Conservation (phyloP, 1,140 invertebrate genomes). For the Drepana arcuata region DNA sequence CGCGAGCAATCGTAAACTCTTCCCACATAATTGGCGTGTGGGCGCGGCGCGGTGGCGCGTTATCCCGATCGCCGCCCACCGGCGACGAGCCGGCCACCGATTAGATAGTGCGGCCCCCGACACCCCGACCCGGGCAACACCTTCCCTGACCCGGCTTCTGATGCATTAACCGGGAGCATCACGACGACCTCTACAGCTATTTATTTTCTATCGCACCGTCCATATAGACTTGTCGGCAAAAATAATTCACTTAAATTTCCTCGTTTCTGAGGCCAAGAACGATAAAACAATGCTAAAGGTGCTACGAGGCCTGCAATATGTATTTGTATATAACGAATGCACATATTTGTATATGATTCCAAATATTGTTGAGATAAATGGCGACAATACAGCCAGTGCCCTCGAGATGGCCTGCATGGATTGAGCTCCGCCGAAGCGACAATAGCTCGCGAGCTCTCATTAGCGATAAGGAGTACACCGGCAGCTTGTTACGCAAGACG, state of each 20-base stretch:
- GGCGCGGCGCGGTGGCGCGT: slow-evolving; percentile 46
- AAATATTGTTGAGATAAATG: no score
- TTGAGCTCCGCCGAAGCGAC: slow-evolving; percentile 23
- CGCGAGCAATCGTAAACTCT: slow-evolving; percentile 56
- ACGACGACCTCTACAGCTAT: background rate
- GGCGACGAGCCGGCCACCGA: slow-evolving; percentile 49
- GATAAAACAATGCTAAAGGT: no score
- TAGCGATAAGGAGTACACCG: slow-evolving; percentile 42
- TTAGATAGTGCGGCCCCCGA: slow-evolving; percentile 51
- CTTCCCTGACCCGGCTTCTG: slow-evolving; percentile 14
- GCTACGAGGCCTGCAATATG: no score
- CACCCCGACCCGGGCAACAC: slow-evolving; percentile 34
- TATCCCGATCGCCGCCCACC: slow-evolving; percentile 64
- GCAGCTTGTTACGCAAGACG: slow-evolving; percentile 37
- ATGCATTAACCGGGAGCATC: slow-evolving; percentile 14
- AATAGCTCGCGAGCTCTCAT: slow-evolving; percentile 38
- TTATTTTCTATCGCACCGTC: background rate
- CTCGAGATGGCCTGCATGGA: slow-evolving; percentile 22
- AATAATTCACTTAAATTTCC: no score
- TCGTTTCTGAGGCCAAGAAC: no score
- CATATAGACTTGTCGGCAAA: background rate
- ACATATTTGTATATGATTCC: no score
- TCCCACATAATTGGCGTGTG: slow-evolving; percentile 68
- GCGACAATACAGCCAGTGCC: slow-evolving; percentile 16
- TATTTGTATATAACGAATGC: no score